A percentile compares a stretch with the other conserved stretches of the same genome.
These are phyloP conservation scores for Eueremaeus valkanovi DNA, from an alignment of 2,888 invertebrate species.

Conservation along the genomic window DNA sequence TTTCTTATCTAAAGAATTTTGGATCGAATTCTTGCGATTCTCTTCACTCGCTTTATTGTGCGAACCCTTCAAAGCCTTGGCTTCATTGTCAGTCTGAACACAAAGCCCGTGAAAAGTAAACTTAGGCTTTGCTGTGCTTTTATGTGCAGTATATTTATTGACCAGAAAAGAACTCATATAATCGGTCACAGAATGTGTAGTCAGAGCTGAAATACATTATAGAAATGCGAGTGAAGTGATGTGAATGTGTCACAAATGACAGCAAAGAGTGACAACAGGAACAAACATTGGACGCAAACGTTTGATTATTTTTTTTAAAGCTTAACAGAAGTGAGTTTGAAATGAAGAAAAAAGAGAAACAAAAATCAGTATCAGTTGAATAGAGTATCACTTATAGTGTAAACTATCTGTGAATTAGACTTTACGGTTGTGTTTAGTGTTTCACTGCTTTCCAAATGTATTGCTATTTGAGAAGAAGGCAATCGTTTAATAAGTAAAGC, in stretches of 20 bases:
- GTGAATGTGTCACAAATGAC: conserved; percentile 18
- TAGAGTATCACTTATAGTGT: not conserved
- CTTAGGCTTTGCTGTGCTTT: not conserved
- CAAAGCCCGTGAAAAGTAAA: conserved; percentile 3
- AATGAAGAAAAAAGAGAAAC: not conserved
- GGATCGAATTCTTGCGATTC: not conserved
- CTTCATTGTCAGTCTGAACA: not conserved
- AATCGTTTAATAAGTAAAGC: not conserved
- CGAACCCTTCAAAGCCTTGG: not conserved
- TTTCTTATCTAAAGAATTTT: not conserved
- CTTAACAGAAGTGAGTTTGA: conserved; percentile 5
- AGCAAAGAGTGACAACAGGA: conserved; percentile 25
- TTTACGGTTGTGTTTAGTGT: not conserved
- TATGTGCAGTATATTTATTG: not conserved
- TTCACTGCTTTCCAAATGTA: not conserved
- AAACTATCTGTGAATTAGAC: not conserved
- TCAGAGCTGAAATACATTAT: not conserved
- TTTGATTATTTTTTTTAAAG: conserved; percentile 25
- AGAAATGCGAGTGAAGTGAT: not conserved
- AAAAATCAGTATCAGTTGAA: not conserved
- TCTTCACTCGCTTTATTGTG: not conserved
- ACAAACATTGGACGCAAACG: conserved; percentile 8
- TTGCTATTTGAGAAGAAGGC: not conserved
- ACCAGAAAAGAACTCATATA: conserved; percentile 1
- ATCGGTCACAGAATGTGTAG: not conserved